phyloP scores from a whole-genome alignment of 2,113 vertebrate species.

The Mustela lutreola region DNA sequence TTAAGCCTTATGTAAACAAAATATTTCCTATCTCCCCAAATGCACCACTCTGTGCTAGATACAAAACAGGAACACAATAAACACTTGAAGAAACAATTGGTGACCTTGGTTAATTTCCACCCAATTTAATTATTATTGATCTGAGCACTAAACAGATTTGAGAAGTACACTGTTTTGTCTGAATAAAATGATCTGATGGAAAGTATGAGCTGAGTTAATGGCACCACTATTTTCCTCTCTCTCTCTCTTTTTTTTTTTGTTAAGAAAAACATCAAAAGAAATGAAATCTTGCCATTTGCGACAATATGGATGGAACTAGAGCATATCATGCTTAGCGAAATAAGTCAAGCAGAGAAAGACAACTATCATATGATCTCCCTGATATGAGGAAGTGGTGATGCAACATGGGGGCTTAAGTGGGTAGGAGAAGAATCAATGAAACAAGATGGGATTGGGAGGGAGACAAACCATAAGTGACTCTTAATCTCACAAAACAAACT shows the following conservation, averaged over 20 bases:
- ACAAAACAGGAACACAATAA: not conserved
- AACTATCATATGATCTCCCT: no score
- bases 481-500: no score
- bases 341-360: no score
- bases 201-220: not conserved
- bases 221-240: not conserved
- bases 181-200: not conserved
- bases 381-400: no score
- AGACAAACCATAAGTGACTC: no score
- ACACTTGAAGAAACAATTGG: not conserved
- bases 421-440: no score
- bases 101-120: conserved; percentile 22
- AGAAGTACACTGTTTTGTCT: not conserved
- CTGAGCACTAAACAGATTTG: not conserved
- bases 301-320: no score
- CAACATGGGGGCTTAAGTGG: no score
- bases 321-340: no score
- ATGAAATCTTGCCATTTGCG: no score
- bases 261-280: not conserved
- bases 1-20: not conserved
- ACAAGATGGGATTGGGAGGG: no score
- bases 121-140: conserved; percentile 23
- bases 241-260: not conserved
- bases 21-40: not conserved
- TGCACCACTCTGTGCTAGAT: not conserved